phyloP scores from a whole-genome alignment of 2,888 invertebrate species.

The Diadegma fenestrale region DNA sequence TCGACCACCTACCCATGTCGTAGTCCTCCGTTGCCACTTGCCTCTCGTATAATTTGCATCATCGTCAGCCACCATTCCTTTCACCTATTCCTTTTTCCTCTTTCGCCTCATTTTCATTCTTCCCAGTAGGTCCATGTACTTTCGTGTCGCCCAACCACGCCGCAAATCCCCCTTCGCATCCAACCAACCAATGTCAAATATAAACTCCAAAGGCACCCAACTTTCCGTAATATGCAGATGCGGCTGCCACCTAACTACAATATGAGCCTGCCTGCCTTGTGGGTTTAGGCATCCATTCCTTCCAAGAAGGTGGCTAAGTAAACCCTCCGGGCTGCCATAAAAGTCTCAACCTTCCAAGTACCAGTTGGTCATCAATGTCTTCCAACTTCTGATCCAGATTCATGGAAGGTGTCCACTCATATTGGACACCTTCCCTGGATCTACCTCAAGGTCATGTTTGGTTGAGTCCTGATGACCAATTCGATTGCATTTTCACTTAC shows the following conservation, averaged over 20 bases:
- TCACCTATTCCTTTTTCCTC: constrained; percentile 49
- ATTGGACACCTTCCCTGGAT: too few species aligned
- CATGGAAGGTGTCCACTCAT: too few species aligned
- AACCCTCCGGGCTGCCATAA: constrained; percentile 1
- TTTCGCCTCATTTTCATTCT: constrained; percentile 40
- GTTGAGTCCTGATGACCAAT: neutral
- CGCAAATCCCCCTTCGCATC: constrained; percentile 40
- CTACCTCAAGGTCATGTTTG: too few species aligned
- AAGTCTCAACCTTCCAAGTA: neutral
- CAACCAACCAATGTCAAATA: constrained; percentile 56
- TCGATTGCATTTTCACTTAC: neutral
- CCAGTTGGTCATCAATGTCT: constrained; percentile 4
- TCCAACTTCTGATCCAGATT: constrained; percentile 2
- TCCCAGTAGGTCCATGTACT: constrained; percentile 2
- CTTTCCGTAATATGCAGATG: constrained; percentile 61
- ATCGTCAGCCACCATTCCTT: constrained; percentile 40
- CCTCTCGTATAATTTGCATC: constrained; percentile 58
- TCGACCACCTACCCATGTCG: constrained; percentile 63
- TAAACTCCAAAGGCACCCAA: constrained; percentile 48
- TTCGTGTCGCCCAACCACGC: constrained; percentile 25
- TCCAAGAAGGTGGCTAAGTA: constrained; percentile 29
- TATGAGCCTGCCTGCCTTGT: constrained; percentile 11
- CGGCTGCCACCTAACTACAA: neutral
- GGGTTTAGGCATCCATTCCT: constrained; percentile 21
- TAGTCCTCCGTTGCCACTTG: constrained; percentile 11